phyloP scores from a whole-genome alignment of 2,888 invertebrate genomes.

The Diploptera punctata region DNA sequence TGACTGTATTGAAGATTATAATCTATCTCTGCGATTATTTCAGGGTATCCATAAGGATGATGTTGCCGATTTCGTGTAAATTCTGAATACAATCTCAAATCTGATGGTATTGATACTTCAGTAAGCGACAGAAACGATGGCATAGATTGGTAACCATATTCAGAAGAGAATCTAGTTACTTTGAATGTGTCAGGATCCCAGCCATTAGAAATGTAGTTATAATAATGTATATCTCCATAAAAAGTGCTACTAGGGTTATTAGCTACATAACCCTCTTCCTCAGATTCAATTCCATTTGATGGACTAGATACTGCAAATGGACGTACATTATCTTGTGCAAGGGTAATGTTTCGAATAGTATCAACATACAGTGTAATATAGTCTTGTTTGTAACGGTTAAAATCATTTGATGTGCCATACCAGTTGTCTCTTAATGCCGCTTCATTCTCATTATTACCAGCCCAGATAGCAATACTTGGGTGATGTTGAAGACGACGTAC shows the following conservation, averaged over 20 bases:
- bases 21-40: constrained; percentile 66
- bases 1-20: constrained; percentile 39
- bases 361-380: constrained; percentile 72
- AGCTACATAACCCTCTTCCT: constrained; percentile 78
- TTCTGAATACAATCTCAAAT: constrained; percentile 62
- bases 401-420: constrained; percentile 60
- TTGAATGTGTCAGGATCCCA: constrained; percentile 84
- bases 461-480: constrained; percentile 87
- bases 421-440: constrained; percentile 83
- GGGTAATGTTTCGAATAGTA: constrained; percentile 71
- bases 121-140: constrained; percentile 75
- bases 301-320: constrained; percentile 89
- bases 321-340: constrained; percentile 66
- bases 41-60: constrained; percentile 73
- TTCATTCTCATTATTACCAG: constrained; percentile 98
- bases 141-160: constrained; percentile 94
- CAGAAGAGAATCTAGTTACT: constrained; percentile 88
- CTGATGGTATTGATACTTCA: constrained; percentile 62
- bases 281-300: constrained; percentile 79
- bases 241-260: constrained; percentile 75
- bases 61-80: constrained; percentile 87
- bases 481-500: constrained; percentile 83
- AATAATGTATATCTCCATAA: constrained; percentile 81
- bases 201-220: constrained; percentile 63
- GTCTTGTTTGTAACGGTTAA: constrained; percentile 69